These are phyloP conservation scores for Arvicanthis niloticus DNA, from an alignment of 2,113 vertebrate genomes.

Conservation along the genomic window DNA sequence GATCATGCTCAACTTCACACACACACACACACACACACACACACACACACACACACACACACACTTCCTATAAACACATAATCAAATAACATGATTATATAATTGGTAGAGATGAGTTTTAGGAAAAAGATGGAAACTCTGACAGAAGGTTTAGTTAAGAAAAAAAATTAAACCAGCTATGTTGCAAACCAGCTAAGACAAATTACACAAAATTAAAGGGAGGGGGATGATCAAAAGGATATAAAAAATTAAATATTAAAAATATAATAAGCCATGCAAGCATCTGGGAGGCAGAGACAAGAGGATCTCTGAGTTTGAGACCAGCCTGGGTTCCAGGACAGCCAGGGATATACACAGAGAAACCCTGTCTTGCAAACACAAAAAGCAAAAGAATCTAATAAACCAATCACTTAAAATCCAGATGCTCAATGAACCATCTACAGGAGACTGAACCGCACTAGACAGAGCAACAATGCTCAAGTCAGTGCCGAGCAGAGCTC, in stretches of 20 bases:
- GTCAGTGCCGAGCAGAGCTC: background rate
- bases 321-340: background rate
- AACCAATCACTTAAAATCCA: background rate
- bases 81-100: background rate
- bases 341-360: background rate
- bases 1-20: background rate
- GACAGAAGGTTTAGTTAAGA: background rate
- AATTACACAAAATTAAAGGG: background rate
- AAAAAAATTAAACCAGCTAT: background rate
- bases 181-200: background rate
- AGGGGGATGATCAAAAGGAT: background rate
- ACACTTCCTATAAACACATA: background rate
- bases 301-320: background rate
- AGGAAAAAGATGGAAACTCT: background rate
- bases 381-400: background rate
- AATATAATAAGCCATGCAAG: background rate
- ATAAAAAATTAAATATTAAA: background rate
- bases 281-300: background rate
- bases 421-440: background rate
- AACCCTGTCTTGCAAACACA: background rate
- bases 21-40: background rate
- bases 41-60: background rate
- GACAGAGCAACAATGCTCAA: background rate
- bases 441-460: background rate
- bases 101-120: background rate